phyloP scores from a whole-genome alignment of 2,888 invertebrate species.

The Branchellion lobata region DNA sequence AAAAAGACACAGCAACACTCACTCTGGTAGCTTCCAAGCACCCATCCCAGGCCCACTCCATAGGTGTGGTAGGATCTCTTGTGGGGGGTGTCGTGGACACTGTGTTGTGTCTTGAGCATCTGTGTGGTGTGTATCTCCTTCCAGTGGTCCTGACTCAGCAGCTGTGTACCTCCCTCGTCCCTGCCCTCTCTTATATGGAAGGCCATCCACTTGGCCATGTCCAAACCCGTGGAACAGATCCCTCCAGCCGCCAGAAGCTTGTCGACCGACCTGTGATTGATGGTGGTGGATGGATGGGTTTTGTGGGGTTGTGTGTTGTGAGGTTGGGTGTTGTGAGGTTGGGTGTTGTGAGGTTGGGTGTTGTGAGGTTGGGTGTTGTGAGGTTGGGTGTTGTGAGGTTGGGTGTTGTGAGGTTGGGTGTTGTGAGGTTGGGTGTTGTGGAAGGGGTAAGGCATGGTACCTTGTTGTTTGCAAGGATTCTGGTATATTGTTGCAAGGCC shows the following conservation, averaged over 20 bases:
- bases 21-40: conserved; percentile 22
- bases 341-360: no score
- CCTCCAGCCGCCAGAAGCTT: conserved; percentile 53
- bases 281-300: no score
- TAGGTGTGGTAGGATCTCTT: not conserved
- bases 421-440: no score
- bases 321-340: no score
- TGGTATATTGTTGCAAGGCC: no score
- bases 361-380: no score
- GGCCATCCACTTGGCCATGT: conserved; percentile 57
- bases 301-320: no score
- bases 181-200: conserved; percentile 49
- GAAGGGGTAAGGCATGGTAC: no score
- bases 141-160: not conserved
- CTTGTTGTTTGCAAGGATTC: no score
- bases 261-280: conserved; percentile 4
- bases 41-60: conserved; percentile 26
- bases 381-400: no score
- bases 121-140: conserved; percentile 26
- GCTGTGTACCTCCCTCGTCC: not conserved
- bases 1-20: no score
- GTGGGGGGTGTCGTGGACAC: not conserved
- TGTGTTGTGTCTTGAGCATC: conserved; percentile 1
- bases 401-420: no score
- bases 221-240: conserved; percentile 54